Conservation (phyloP, 2,113 vertebrate genomes). For the Centropus unirufus region DNA sequence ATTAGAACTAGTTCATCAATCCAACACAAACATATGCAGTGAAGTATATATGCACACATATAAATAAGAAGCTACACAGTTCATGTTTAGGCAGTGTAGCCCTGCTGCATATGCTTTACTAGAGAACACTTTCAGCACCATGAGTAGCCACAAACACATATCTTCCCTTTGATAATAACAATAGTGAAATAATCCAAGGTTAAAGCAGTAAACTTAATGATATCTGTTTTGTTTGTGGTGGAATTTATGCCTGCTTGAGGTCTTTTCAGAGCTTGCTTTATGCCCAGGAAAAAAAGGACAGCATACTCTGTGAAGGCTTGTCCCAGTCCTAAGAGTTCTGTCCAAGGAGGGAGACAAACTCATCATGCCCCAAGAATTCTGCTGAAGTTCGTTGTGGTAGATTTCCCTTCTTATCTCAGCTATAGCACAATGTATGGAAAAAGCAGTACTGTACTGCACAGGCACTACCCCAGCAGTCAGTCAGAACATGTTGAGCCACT, state of each 20-base stretch:
- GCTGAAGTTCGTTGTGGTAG: background rate
- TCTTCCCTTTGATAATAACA: background rate
- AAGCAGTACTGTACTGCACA: background rate
- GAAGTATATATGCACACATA: background rate
- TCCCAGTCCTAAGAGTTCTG: background rate
- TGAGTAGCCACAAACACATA: background rate
- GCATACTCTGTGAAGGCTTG: background rate
- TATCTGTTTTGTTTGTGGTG: background rate
- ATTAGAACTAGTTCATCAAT: background rate
- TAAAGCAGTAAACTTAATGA: background rate
- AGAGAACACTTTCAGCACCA: background rate
- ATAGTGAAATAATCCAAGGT: background rate
- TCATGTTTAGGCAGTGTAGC: background rate
- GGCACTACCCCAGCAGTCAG: background rate
- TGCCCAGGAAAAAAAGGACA: background rate
- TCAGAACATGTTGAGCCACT: background rate
- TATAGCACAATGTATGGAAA: background rate
- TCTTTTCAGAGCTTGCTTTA: background rate
- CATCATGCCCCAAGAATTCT: background rate
- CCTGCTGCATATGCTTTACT: background rate
- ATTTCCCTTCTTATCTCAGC: background rate
- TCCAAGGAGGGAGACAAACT: background rate
- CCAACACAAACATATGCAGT: background rate
- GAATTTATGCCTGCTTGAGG: background rate
- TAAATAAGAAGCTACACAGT: background rate